A percentile compares a stretch with the other conserved stretches of the same genome.
phyloP scores from a whole-genome alignment of 2,888 invertebrate species.

The Hypsopygia costalis region DNA sequence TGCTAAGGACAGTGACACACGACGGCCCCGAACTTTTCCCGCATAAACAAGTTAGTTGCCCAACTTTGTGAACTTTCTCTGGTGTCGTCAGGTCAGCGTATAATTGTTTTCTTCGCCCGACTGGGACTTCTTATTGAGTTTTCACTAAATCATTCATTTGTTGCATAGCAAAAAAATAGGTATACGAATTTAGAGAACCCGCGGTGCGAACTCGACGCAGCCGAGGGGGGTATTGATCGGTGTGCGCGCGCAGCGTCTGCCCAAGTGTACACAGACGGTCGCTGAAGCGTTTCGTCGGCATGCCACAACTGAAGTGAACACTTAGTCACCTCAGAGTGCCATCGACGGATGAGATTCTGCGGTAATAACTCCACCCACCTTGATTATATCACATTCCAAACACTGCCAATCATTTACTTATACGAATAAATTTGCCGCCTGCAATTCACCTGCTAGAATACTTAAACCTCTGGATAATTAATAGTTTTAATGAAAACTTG shows the following conservation, averaged over 20 bases:
- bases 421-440: too few relatives aligned
- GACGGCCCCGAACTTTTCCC: conserved; percentile 27
- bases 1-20: conserved; percentile 23
- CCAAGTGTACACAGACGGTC: conserved; percentile 69
- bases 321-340: conserved; percentile 58
- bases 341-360: conserved; percentile 47
- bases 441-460: neutral
- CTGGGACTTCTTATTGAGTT: conserved; percentile 35
- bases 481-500: neutral
- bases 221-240: conserved; percentile 70
- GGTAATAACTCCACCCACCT: conserved; percentile 28
- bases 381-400: conserved; percentile 17
- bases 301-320: conserved; percentile 63
- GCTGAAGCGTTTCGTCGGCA: conserved; percentile 58
- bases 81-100: conserved; percentile 23
- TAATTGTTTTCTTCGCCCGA: conserved; percentile 32
- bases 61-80: conserved; percentile 24
- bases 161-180: conserved; percentile 57
- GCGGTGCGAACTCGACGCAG: conserved; percentile 67
- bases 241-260: conserved; percentile 73
- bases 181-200: conserved; percentile 63
- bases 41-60: conserved; percentile 26
- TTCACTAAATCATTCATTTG: conserved; percentile 41
- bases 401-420: neutral
- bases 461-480: neutral